phyloP scores from a whole-genome alignment of 2,113 vertebrate genomes.

The Indicator maculatus region DNA sequence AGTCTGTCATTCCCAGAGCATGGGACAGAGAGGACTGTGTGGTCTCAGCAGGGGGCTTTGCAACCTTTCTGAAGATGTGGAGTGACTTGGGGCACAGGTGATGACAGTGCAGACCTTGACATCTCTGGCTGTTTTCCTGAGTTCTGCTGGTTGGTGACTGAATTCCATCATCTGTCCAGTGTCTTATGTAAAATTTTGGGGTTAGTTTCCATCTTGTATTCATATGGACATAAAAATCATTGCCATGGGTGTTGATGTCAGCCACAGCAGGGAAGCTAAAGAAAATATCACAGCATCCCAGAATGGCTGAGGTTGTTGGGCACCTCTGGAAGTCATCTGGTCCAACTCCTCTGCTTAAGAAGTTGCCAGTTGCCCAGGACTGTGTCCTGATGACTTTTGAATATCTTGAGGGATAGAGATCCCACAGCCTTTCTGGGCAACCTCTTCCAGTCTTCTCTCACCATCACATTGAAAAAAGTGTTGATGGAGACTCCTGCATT shows the following conservation, averaged over 20 bases:
- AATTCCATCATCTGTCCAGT: neutral
- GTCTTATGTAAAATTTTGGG: neutral
- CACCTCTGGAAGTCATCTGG: neutral
- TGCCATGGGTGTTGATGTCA: neutral
- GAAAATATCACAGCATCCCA: neutral
- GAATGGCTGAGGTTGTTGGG: neutral
- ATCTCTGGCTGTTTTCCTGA: neutral
- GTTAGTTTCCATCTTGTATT: neutral
- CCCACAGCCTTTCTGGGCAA: neutral
- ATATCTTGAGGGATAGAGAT: neutral
- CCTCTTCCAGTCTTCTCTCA: neutral
- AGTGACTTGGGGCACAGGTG: neutral
- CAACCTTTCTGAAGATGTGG: neutral
- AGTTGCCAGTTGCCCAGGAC: neutral
- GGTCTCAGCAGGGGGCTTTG: neutral
- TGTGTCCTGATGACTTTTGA: rapidly evolving
- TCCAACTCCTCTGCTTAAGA: neutral
- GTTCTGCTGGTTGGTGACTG: neutral
- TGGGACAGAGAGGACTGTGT: neutral
- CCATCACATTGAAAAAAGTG: neutral
- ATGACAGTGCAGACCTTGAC: neutral
- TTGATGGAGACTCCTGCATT: neutral
- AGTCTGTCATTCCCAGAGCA: neutral
- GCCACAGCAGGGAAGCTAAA: neutral
- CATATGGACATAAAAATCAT: neutral